Percentiles rank a stretch among this genome's conserved stretches.
These are phyloP conservation scores for Rafetus swinhoei DNA, from an alignment of 2,113 vertebrate genomes.

Conservation along the genomic window DNA sequence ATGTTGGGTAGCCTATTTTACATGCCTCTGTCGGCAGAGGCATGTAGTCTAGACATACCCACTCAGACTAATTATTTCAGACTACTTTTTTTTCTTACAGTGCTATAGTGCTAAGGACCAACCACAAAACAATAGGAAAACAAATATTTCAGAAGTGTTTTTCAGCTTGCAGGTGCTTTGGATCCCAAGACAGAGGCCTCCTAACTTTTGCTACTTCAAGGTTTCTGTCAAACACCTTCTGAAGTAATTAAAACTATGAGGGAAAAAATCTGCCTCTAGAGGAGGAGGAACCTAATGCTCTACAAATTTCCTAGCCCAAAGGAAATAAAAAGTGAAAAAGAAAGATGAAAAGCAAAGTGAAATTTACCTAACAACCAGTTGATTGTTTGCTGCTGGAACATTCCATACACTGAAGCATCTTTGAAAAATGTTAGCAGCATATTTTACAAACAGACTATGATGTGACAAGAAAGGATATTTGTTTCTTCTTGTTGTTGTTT, in stretches of 20 bases:
- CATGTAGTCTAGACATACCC: too few relatives aligned
- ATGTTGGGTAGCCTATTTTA: too few relatives aligned
- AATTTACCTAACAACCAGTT: neutral
- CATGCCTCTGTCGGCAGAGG: too few relatives aligned
- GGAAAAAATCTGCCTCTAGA: slow-evolving; percentile 28
- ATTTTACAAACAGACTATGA: slow-evolving; percentile 8
- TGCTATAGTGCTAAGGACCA: neutral
- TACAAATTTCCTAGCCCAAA: slow-evolving; percentile 2
- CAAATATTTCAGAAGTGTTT: neutral
- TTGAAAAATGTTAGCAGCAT: neutral
- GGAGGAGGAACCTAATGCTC: neutral
- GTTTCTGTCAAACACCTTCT: neutral
- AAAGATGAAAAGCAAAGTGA: slow-evolving; percentile 1
- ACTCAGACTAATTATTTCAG: neutral
- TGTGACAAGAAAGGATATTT: neutral
- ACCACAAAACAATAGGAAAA: rapidly evolving
- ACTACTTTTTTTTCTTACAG: neutral
- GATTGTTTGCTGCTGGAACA: neutral
- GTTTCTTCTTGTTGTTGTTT: neutral
- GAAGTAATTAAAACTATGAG: neutral
- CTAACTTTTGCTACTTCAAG: neutral
- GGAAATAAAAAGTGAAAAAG: neutral
- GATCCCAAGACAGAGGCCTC: neutral
- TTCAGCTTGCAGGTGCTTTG: neutral
- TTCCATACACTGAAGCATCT: neutral